phyloP scores from a whole-genome alignment of 92 coral and sea anemone genomes.

The Anthopleura xanthogrammica region DNA sequence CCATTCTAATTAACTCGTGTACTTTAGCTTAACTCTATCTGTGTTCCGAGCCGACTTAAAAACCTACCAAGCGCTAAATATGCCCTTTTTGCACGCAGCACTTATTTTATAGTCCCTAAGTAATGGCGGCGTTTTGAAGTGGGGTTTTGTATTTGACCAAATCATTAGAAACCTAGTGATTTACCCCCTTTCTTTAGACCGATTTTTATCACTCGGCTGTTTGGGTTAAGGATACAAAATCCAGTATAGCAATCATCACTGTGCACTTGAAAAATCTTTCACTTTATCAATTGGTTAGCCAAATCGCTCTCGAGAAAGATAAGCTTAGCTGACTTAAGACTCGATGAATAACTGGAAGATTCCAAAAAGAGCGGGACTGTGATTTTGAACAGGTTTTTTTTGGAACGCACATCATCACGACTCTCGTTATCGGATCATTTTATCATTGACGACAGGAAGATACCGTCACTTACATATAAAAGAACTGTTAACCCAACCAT shows the following conservation, averaged over 20 bases:
- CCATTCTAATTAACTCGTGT: conserved; percentile 31
- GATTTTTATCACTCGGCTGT: conserved; percentile 57
- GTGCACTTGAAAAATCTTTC: conserved; percentile 57
- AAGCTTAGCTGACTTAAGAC: conserved; percentile 7
- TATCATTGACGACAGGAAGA: neutral
- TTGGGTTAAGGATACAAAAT: conserved; percentile 65
- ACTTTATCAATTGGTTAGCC: conserved; percentile 40
- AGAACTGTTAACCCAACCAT: conserved; percentile 1
- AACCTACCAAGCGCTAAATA: conserved; percentile 7
- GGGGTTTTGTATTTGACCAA: neutral
- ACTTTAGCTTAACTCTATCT: conserved; percentile 20
- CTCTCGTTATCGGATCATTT: neutral
- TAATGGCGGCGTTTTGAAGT: conserved; percentile 12
- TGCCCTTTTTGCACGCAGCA: conserved; percentile 24
- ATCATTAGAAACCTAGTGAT: conserved; percentile 1
- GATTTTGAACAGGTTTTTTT: neutral
- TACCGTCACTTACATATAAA: neutral
- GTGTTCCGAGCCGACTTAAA: conserved; percentile 11
- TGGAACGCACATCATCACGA: neutral
- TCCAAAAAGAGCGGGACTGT: neutral
- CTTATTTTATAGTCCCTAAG: neutral
- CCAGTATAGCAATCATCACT: conserved; percentile 63
- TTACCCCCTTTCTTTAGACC: conserved; percentile 6
- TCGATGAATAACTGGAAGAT: neutral
- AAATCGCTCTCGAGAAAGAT: conserved; percentile 13